phyloP scores from a whole-genome alignment of 1,140 invertebrate genomes.

The Conus ventricosus region DNA sequence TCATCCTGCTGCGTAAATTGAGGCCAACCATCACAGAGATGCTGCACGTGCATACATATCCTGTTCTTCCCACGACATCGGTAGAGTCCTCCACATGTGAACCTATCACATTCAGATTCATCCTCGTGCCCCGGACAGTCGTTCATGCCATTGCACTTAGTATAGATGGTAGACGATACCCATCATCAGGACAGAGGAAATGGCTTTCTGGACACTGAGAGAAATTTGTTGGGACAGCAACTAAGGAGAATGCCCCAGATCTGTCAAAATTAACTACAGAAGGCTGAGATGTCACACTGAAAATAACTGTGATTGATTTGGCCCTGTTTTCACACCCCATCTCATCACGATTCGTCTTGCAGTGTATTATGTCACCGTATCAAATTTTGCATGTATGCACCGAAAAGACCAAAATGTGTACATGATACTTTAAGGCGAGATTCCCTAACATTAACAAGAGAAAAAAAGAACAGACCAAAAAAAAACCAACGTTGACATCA shows the following conservation, averaged over 20 bases:
- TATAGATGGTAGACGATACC: slow-evolving; percentile 9
- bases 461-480: too few species aligned
- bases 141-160: slow-evolving; percentile 20
- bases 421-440: too few species aligned
- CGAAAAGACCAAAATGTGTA: too few species aligned
- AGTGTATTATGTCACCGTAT: too few species aligned
- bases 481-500: too few species aligned
- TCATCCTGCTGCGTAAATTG: background rate
- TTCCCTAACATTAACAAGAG: too few species aligned
- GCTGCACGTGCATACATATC: slow-evolving; percentile 28
- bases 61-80: slow-evolving; percentile 20
- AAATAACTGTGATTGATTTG: too few species aligned
- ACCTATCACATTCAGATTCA: slow-evolving; percentile 11
- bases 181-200: background rate
- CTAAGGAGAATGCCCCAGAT: background rate
- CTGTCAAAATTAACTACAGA: slow-evolving; percentile 3
- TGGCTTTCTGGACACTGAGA: slow-evolving; percentile 10
- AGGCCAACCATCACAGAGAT: slow-evolving; percentile 27
- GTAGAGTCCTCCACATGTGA: slow-evolving; percentile 37
- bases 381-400: too few species aligned
- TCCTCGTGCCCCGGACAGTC: slow-evolving; percentile 22
- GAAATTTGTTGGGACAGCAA: background rate
- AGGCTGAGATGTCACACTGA: background rate
- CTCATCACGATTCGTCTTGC: too few species aligned
- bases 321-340: too few species aligned